These are phyloP conservation scores for Aphrophora alni DNA, from an alignment of 2,888 invertebrate genomes.

Conservation along the genomic window DNA sequence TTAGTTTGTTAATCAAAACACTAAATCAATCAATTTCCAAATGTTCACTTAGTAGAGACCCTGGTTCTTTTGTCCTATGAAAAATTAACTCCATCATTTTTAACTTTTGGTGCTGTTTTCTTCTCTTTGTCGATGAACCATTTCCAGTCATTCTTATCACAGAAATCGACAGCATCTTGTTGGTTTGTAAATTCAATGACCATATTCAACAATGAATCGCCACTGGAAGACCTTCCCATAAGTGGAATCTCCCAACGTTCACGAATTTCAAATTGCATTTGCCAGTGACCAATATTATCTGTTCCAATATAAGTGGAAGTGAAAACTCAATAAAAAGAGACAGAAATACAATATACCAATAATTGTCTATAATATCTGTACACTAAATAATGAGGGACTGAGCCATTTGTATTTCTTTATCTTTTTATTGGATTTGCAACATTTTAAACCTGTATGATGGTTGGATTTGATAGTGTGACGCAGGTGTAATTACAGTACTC, in stretches of 20 bases:
- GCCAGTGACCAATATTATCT: constrained; percentile 86
- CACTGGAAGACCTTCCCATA: constrained; percentile 97
- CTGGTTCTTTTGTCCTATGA: constrained; percentile 96
- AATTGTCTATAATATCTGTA: no score
- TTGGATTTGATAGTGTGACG: no score
- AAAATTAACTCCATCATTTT: constrained; percentile 94
- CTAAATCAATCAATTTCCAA: not conserved
- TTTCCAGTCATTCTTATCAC: constrained; percentile 93
- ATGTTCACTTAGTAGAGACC: constrained; percentile 86
- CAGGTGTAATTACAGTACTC: no score
- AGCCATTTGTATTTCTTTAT: no score
- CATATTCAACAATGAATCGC: constrained; percentile 94
- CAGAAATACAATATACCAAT: no score
- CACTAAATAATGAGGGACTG: no score
- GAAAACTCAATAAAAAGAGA: no score
- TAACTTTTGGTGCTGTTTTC: constrained; percentile 74
- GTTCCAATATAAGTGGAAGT: no score
- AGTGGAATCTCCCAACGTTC: constrained; percentile 99
- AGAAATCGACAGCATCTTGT: constrained; percentile 90
- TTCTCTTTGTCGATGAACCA: constrained; percentile 85
- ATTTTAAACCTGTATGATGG: no score
- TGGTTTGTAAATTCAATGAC: constrained; percentile 77
- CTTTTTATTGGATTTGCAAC: no score
- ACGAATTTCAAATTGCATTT: constrained; percentile 93
- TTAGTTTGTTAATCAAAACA: no score